These are phyloP conservation scores for Sycobia sp. DNA, from an alignment of 1,140 invertebrate species.

Conservation along the genomic window DNA sequence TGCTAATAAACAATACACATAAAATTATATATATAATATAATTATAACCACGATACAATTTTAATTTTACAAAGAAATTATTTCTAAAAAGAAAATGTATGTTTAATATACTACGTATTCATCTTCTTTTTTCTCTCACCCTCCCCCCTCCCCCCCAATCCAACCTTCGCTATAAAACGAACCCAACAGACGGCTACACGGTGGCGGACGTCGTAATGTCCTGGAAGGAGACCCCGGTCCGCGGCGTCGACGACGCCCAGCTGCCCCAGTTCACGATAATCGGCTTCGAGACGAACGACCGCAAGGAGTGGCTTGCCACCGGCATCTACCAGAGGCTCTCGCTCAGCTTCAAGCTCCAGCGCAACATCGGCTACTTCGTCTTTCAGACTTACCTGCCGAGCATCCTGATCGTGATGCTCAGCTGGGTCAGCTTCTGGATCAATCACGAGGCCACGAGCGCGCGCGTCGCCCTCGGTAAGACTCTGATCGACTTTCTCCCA, in stretches of 20 bases:
- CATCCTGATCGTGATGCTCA: constrained; percentile 83
- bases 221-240: constrained; percentile 88
- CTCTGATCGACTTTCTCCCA: neutral
- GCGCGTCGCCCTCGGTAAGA: constrained; percentile 74
- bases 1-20: too few relatives aligned
- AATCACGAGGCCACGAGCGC: constrained; percentile 83
- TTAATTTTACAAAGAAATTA: too few relatives aligned
- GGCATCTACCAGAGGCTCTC: constrained; percentile 93
- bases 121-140: too few relatives aligned
- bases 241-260: constrained; percentile 91
- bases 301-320: constrained; percentile 86
- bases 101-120: too few relatives aligned
- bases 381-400: constrained; percentile 84
- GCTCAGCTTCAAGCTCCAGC: constrained; percentile 75
- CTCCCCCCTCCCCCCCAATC: too few relatives aligned
- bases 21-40: too few relatives aligned
- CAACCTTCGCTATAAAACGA: too few relatives aligned
- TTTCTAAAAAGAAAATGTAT: too few relatives aligned
- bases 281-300: constrained; percentile 90
- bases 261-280: constrained; percentile 95
- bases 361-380: constrained; percentile 83
- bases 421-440: constrained; percentile 90
- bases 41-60: too few relatives aligned
- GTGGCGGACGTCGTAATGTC: constrained; percentile 97
- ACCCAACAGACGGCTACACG: constrained; percentile 92